Base-by-base conservation (phyloP, 2,797 vertebrate genomes). In the Ciconia nigra region DNA sequence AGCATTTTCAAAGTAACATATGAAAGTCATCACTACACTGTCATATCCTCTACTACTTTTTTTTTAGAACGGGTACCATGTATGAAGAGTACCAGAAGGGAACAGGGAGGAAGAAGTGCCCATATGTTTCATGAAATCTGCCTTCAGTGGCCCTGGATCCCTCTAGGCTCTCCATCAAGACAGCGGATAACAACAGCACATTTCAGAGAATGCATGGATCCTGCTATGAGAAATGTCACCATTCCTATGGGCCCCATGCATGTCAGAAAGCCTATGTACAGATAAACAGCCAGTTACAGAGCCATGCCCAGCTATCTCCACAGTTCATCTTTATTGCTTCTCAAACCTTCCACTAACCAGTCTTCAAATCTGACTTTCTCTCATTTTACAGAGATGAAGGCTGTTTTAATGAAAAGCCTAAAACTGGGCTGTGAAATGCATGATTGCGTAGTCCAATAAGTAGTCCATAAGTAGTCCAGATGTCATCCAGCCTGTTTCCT, bases 221-320 rank as follows among this genome's bases (percentile, higher is more conserved):
- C 12, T 44, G 12, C 19, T 37, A 4, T 19, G 28, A 41, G 22
- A 33, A 8, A 3, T 0, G 0, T 37, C 15, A 70, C 19, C 3
- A 2, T 51, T 80, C 16, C 24, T 66, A 3, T 10, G 9, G 18
- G 31, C 3, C 26, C 21, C 42, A 25, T 9, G 35, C 21, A 15
- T 2, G 1, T 72, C 58, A 79, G 62, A 90, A 72, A 69, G 3
- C 9, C 28, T 31, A 5, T 1, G 5, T 52, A 31, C 20, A 58
- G 24, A 71, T 22, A 74, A 86, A 39, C 4, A 62, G 14, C 8
- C 47, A 37, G 1, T 4, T 47, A 31, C 16, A 51, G 47, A 42
- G 5, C 59, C 39, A 15, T 69, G 28, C 12, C 13, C 24, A 58
- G 13, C 7, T 58, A 6, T 15, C 15, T 63, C 16, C 15, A 33